Percentiles rank a stretch among this genome's conserved stretches.
Conservation (phyloP, 2,888 invertebrate genomes). For the Lordiphosa fenestrarum region DNA sequence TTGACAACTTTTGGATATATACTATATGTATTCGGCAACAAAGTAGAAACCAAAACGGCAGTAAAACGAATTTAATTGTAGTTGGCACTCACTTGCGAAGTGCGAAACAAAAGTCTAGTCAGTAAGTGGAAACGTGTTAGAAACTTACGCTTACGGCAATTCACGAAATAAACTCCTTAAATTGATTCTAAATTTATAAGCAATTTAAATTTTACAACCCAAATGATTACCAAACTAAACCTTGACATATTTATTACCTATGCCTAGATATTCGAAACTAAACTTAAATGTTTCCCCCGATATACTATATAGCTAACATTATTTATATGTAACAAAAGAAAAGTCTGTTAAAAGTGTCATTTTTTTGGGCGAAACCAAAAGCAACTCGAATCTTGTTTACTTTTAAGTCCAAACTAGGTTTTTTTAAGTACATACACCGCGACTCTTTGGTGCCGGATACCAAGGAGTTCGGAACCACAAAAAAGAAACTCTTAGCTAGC, state of each 20-base stretch:
- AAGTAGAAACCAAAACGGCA: constrained; percentile 44
- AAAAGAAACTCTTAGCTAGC: constrained; percentile 48
- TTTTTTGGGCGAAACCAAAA: constrained; percentile 60
- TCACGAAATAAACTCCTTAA: constrained; percentile 4
- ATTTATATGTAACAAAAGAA: constrained; percentile 48
- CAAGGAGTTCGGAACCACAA: constrained; percentile 23
- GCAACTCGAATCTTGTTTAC: constrained; percentile 51
- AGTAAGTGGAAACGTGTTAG: constrained; percentile 32
- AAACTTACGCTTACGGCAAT: constrained; percentile 40
- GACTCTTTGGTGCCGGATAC: constrained; percentile 28
- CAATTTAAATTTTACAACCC: constrained; percentile 69
- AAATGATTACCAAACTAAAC: constrained; percentile 7
- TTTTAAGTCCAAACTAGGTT: constrained; percentile 47
- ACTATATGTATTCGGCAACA: constrained; percentile 32
- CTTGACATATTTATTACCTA: constrained; percentile 38
- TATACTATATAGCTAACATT: constrained; percentile 26
- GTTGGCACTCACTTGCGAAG: constrained; percentile 47
- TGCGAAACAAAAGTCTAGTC: constrained; percentile 26
- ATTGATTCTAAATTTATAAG: constrained; percentile 75
- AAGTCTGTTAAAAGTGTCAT: constrained; percentile 72
- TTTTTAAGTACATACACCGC: constrained; percentile 37
- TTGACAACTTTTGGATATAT: constrained; percentile 27
- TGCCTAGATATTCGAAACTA: constrained; percentile 39
- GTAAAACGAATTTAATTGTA: constrained; percentile 74
- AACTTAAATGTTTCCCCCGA: constrained; percentile 47